Evolutionary conservation across 2,113 vertebrate genomes (phyloP), one percentile per base, ranked within the genome.

Genomic region (Psilopogon haemacephalus): DNA sequence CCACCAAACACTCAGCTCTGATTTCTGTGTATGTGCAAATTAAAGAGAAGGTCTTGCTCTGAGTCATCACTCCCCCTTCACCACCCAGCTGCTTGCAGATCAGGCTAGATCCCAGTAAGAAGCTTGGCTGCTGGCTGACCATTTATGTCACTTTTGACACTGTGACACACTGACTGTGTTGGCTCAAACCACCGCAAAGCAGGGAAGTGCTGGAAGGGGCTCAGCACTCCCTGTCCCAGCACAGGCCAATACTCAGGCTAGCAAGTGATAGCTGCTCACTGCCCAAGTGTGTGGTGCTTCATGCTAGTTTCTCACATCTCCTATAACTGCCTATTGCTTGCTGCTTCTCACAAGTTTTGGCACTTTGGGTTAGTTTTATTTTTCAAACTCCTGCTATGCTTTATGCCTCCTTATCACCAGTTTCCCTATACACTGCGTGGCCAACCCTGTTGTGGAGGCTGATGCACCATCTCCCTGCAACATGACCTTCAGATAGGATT

Each of bases 61-160:
- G 0, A 59, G 33, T 8, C 1, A 0, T 11, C 32, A 0, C 21
- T 40, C 12, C 13, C 20, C 19, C 48, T 46, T 23, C 63, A 37
- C 27, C 52, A 2, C 4, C 11, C 38, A n/a, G 44, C 38, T 9
- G 3, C 6, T 20, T 67, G 60, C 2, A 24, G 54, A 17, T 35
- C 62, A 71, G 28, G 24, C 23, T 1, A 2, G 11, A 54, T 11
- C 35, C 50, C 87, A 80, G 20, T 16, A 32, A 6, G 59, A 26
- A 52, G 8, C n/a, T 12, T 72, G 58, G 54, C 79, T 69, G 68
- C 32, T 3, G 4, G 13, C 19, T 38, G 40, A 46, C 4, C 9
- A 2, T 21, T 68, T 6, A 0, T 26, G 30, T 44, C 33, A 5
- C 55, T 86, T 46, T 38, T 52, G 59, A 42, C 63, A 11, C 21